phyloP scores from a whole-genome alignment of 2,797 vertebrate genomes.

The Echeneis naucrates region DNA sequence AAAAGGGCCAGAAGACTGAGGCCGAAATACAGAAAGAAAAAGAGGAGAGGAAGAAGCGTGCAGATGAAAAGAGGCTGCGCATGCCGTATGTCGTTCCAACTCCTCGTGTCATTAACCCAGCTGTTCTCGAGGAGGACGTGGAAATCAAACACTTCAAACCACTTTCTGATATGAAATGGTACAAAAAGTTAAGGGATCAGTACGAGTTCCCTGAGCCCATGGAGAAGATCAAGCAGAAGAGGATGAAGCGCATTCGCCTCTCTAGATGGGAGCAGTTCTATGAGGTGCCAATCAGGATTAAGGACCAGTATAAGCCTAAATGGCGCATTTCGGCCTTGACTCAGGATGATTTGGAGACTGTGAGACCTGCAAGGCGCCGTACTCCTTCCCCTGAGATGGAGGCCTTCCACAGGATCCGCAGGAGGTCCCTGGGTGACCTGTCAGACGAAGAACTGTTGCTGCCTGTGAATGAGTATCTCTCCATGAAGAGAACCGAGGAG shows the following conservation, averaged over 20 bases:
- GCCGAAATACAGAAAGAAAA: constrained; percentile 89
- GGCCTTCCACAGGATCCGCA: constrained; percentile 89
- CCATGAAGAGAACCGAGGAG: constrained; percentile 96
- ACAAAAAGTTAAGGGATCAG: constrained; percentile 95
- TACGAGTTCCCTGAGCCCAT: constrained; percentile 98
- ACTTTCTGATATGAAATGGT: constrained; percentile 99
- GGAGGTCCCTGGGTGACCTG: constrained; percentile 94
- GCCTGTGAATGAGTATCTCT: constrained; percentile 93
- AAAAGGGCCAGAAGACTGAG: constrained; percentile 91
- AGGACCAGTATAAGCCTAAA: constrained; percentile 95
- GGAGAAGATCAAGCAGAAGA: constrained; percentile 92
- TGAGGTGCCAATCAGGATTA: constrained; percentile 94
- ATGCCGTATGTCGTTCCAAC: constrained; percentile 96
- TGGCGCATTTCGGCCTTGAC: constrained; percentile 92
- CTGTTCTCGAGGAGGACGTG: constrained; percentile 91
- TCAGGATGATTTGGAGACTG: constrained; percentile 96
- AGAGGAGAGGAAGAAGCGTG: constrained; percentile 90
- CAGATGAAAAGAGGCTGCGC: constrained; percentile 91
- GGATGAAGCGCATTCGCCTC: constrained; percentile 96
- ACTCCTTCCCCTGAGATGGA: constrained; percentile 92
- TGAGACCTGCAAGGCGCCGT: constrained; percentile 93
- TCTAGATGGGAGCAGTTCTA: constrained; percentile 99
- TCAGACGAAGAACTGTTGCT: constrained; percentile 96
- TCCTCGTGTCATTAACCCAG: constrained; percentile 86
- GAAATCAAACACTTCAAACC: constrained; percentile 96